Conservation (phyloP, 2,888 invertebrate genomes). For the Unio pictorum region DNA sequence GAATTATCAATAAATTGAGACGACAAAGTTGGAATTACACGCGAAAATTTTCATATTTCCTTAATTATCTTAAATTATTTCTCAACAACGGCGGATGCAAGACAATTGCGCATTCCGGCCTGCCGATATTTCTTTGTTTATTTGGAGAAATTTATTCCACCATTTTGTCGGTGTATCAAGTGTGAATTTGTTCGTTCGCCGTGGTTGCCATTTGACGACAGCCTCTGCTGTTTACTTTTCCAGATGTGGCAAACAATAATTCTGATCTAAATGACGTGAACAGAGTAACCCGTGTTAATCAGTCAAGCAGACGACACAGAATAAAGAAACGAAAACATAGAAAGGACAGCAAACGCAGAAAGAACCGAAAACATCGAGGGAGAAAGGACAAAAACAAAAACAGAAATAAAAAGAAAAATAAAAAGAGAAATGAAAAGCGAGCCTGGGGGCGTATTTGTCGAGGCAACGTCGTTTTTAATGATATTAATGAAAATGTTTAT, state of each 20-base stretch:
- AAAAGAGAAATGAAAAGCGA: constrained; percentile 20
- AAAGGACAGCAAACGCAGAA: constrained; percentile 14
- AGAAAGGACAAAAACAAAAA: constrained; percentile 15
- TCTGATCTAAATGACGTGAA: constrained; percentile 24
- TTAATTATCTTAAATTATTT: too few species aligned
- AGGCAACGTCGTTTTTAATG: constrained; percentile 24
- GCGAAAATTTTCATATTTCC: too few species aligned
- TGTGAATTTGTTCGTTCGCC: too few species aligned
- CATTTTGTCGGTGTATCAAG: too few species aligned
- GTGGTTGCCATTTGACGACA: too few species aligned
- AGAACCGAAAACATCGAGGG: constrained; percentile 11
- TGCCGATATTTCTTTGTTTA: too few species aligned
- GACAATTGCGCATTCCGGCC: too few species aligned
- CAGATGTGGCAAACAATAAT: constrained; percentile 31
- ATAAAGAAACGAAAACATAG: constrained; percentile 19
- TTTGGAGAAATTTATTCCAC: too few species aligned
- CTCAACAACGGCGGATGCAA: too few species aligned
- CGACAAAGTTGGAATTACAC: too few species aligned
- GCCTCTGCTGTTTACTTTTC: constrained; percentile 13
- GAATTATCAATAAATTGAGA: too few species aligned
- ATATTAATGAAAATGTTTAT: constrained; percentile 16
- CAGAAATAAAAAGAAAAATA: constrained; percentile 20
- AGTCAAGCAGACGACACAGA: constrained; percentile 16
- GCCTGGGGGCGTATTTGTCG: constrained; percentile 31
- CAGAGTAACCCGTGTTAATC: constrained; percentile 22